Evolutionary conservation across 2,888 invertebrate genomes (phyloP).

Genomic region (Unio delphinus): DNA sequence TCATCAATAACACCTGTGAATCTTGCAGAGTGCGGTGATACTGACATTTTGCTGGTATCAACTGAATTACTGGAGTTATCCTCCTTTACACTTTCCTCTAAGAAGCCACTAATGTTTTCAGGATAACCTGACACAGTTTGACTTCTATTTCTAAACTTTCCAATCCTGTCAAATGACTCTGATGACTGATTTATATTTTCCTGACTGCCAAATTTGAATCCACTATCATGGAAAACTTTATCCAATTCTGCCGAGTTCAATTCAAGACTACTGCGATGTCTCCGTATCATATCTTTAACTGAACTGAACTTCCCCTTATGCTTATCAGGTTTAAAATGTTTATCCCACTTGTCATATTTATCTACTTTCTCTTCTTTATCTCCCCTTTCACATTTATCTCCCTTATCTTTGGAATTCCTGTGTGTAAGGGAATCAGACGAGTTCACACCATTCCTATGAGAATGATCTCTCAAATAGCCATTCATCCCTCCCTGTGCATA

Average conservation of each 20-base stretch:
- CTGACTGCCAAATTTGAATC: conserved; percentile 52
- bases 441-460: neutral
- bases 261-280: conserved; percentile 60
- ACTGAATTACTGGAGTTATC: too few species aligned
- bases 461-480: conserved; percentile 36
- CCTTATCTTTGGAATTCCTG: conserved; percentile 7
- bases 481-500: conserved; percentile 50
- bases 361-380: conserved; percentile 12
- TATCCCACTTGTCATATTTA: conserved; percentile 7
- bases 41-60: too few species aligned
- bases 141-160: conserved; percentile 9
- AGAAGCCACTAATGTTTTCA: conserved; percentile 2
- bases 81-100: neutral
- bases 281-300: conserved; percentile 49
- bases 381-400: conserved; percentile 12
- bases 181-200: conserved; percentile 43
- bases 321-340: conserved; percentile 24
- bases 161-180: too few species aligned
- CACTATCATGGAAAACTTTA: conserved; percentile 38
- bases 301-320: conserved; percentile 42
- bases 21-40: too few species aligned
- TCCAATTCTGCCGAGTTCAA: conserved; percentile 46
- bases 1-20: conserved; percentile 22
- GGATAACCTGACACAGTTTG: conserved; percentile 27
- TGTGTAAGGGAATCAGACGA: conserved; percentile 5